Evolutionary conservation across 2,113 vertebrate genomes (phyloP).

Genomic region (Terrapene triunguis): DNA sequence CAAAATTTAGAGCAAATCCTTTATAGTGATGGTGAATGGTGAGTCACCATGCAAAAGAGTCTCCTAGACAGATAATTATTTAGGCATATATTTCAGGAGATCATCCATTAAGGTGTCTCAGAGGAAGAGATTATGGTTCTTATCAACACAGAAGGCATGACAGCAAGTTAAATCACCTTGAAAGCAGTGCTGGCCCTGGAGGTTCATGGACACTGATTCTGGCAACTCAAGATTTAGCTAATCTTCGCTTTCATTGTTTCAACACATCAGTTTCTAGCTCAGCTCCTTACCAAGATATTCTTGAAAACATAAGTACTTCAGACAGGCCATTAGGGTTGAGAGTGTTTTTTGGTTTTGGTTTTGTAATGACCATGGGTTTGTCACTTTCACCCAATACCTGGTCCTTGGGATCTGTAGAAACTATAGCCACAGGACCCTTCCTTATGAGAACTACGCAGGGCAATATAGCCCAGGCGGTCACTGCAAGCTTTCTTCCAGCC

Average conservation of each 20-base stretch:
- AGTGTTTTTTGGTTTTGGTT: not conserved
- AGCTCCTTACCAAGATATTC: not conserved
- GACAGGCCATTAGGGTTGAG: not conserved
- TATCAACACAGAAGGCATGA: conserved; percentile 56
- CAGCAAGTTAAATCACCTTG: conserved; percentile 62
- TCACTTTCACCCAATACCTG: not conserved
- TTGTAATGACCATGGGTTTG: not conserved
- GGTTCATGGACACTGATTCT: not conserved
- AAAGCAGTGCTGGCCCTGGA: conserved; percentile 37
- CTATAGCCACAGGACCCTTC: too few species aligned
- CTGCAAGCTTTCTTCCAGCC: not conserved
- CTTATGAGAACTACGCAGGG: not conserved
- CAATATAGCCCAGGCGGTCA: not conserved
- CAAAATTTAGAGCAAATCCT: conserved; percentile 67
- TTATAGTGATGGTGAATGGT: conserved; percentile 68
- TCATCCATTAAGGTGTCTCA: conserved; percentile 69
- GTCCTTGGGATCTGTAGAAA: not conserved
- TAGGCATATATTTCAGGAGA: conserved; percentile 66
- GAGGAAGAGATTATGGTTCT: conserved; percentile 63
- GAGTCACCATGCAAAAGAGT: conserved; percentile 52
- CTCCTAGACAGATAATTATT: conserved; percentile 69
- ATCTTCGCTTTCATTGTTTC: not conserved
- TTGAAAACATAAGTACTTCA: not conserved
- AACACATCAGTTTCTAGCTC: not conserved
- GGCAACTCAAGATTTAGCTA: not conserved